Conservation (phyloP, 2,888 invertebrate species). For the Dicycla oo region DNA sequence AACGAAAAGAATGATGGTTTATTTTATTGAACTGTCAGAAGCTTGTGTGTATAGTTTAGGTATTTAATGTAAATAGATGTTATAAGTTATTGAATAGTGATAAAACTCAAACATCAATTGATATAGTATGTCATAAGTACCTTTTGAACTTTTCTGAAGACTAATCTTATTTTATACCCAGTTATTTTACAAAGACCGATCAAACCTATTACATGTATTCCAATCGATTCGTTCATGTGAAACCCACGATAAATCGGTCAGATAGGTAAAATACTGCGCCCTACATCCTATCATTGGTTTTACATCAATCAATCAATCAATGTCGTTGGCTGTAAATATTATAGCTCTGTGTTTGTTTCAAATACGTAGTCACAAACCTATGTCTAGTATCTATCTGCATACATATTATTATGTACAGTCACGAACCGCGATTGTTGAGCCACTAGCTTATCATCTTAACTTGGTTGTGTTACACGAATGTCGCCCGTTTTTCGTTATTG, state of each 20-base stretch:
- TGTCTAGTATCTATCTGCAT: background rate
- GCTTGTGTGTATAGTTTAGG: background rate
- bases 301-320: slow-evolving; percentile 67
- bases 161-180: background rate
- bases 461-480: no score
- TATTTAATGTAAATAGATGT: no score
- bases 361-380: slow-evolving; percentile 16
- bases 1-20: background rate
- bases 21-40: background rate
- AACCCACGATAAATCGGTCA: slow-evolving; percentile 25
- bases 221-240: slow-evolving; percentile 16
- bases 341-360: slow-evolving; percentile 18
- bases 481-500: no score
- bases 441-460: no score
- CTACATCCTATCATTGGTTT: slow-evolving; percentile 56
- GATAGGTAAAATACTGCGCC: slow-evolving; percentile 24
- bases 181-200: background rate
- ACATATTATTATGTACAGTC: slow-evolving; percentile 18
- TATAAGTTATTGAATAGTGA: background rate
- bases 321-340: slow-evolving; percentile 45
- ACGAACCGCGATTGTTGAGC: no score
- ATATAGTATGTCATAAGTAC: background rate
- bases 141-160: background rate
- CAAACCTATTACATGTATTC: background rate
- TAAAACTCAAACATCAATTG: background rate